Evolutionary conservation across 2,888 invertebrate genomes (phyloP).

Genomic region (Tachina fera): DNA sequence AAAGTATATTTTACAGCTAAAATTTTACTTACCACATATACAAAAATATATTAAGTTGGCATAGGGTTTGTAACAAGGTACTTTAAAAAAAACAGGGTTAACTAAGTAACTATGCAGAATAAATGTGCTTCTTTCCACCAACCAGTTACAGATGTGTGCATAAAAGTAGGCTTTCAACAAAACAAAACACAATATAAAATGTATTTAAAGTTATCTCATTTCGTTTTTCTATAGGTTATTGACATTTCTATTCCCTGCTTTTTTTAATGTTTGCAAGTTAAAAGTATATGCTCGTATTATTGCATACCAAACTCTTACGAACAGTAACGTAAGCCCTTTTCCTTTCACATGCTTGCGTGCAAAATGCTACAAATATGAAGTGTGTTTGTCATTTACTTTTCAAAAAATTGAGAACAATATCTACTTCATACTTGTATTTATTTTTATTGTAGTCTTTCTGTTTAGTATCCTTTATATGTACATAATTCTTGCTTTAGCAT

Average conservation of each 20-base stretch:
- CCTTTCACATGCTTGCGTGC: background rate
- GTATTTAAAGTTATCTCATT: slow-evolving; percentile 59
- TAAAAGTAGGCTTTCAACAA: slow-evolving; percentile 44
- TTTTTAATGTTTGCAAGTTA: slow-evolving; percentile 27
- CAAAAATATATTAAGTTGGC: slow-evolving; percentile 8
- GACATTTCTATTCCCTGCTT: slow-evolving; percentile 56
- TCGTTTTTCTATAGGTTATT: slow-evolving; percentile 59
- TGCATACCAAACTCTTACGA: slow-evolving; percentile 27
- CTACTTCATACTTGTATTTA: background rate
- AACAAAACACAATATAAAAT: background rate
- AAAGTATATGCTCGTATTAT: slow-evolving; percentile 45
- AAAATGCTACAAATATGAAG: background rate
- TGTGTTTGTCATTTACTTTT: slow-evolving; percentile 26
- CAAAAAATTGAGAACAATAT: slow-evolving; percentile 46
- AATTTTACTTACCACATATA: background rate
- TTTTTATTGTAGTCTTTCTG: slow-evolving; percentile 10
- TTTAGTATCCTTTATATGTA: slow-evolving; percentile 31
- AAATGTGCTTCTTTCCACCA: slow-evolving; percentile 1
- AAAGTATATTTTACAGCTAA: background rate
- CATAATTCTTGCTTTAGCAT: slow-evolving; percentile 29
- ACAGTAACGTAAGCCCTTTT: slow-evolving; percentile 46
- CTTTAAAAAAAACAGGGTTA: slow-evolving; percentile 26
- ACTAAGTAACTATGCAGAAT: background rate
- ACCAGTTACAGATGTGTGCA: background rate
- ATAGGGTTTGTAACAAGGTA: background rate